Evolutionary conservation across 1,140 invertebrate genomes (phyloP), one percentile per base, ranked within the genome.

Genomic region (Drosophila azteca): DNA sequence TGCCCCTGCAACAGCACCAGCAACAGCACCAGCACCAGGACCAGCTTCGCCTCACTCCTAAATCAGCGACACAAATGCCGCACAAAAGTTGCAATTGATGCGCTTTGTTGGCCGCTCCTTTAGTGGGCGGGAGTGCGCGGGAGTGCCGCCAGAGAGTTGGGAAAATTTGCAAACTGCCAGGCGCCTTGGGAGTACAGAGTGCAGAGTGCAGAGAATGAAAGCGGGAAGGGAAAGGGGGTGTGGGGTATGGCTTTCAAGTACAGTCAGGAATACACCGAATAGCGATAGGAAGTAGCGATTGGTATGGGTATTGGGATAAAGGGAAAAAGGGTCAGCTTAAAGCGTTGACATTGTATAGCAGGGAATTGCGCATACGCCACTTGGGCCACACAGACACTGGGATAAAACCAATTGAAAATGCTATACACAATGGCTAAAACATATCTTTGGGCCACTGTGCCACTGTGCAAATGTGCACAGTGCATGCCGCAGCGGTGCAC

Each of bases 281-380:
- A 39, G 35, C 35, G 35, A 11, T 39, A 39, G 11, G 11, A 39
- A 11, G 11, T 39, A 4, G 35, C 35, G 35, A 39, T 11, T 39
- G 35, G 9, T 3, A 11, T 39, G 0, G 50, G 50, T 8, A 9
- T 7, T 7, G 29, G 29, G 29, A 1, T 7, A 7, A 35, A 39
- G 24, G 53, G n/a, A 22, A 26, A 49, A 39, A 39, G 35, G 22
- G 22, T n/a, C 71, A 69, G 46, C 62, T 71, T 76, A 44, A 80
- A 80, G 62, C 57, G 20, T 20, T 39, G 35, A 17, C 49, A 46
- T 43, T 46, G 6, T 17, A 51, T 20, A 15, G 26, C 46, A 59
- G 24, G 9, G 26, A 31, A 77, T 80, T 68, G 72, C 77, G 78
- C 52, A 80, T 77, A 77, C 78, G 73, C 60, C 79, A 53, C 51